Conservation (phyloP, 2,113 vertebrate species). For the Psilopogon haemacephalus region DNA sequence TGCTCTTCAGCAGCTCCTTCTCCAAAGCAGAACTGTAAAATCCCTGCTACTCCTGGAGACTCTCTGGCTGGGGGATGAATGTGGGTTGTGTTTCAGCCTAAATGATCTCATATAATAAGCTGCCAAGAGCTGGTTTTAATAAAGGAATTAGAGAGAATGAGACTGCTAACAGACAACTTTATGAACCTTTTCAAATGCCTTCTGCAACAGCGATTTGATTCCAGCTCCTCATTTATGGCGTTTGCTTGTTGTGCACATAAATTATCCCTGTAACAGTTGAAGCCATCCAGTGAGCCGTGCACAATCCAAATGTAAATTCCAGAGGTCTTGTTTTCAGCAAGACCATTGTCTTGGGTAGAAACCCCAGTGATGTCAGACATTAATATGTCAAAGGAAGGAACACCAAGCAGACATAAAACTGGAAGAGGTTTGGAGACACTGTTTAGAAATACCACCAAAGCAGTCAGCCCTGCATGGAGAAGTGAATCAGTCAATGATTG, state of each 20-base stretch:
- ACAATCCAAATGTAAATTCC: constrained; percentile 12
- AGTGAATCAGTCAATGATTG: not conserved
- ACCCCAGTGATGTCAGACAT: constrained; percentile 6
- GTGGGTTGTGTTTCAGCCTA: not conserved
- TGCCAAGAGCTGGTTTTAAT: constrained; percentile 40
- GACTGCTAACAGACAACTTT: constrained; percentile 32
- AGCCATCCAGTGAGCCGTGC: not conserved
- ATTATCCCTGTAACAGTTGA: constrained; percentile 5
- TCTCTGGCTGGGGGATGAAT: not conserved
- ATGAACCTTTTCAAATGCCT: constrained; percentile 34
- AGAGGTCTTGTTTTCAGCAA: constrained; percentile 30
- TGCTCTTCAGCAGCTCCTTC: not conserved
- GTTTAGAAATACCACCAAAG: not conserved
- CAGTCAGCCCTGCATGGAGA: not conserved
- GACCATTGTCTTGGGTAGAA: constrained; percentile 5
- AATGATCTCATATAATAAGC: constrained; percentile 16
- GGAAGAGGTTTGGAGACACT: not conserved
- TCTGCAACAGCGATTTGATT: constrained; percentile 17
- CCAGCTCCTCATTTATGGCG: constrained; percentile 12
- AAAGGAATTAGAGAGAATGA: constrained; percentile 27
- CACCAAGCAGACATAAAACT: not conserved
- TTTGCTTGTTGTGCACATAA: constrained; percentile 24
- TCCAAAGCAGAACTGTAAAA: not conserved
- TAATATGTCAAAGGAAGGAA: not conserved
- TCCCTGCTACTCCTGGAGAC: not conserved